A percentile compares a stretch with the other conserved stretches of the same genome.
phyloP scores from a whole-genome alignment of 2,113 vertebrate species.

The Entomyzon cyanotis region DNA sequence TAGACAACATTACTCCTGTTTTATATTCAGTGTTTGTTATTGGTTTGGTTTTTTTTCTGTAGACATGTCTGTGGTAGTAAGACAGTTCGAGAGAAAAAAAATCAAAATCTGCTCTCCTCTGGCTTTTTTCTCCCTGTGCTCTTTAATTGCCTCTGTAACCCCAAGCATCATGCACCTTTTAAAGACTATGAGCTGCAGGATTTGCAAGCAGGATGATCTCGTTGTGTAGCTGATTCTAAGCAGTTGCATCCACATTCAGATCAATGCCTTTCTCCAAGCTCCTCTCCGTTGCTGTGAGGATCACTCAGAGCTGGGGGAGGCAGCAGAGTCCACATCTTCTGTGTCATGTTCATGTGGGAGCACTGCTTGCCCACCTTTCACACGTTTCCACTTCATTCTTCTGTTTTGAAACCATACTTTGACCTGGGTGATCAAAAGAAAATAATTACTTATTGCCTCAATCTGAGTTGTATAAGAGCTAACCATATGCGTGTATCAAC shows the following conservation, averaged over 20 bases:
- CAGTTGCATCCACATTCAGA: not conserved
- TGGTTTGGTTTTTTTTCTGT: not conserved
- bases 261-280: not conserved
- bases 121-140: accelerated
- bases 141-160: not conserved
- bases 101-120: not conserved
- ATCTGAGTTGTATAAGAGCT: not conserved
- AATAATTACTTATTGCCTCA: not conserved
- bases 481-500: accelerated
- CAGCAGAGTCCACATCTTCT: constrained; percentile 89
- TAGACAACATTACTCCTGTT: not conserved
- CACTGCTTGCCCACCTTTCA: constrained; percentile 89
- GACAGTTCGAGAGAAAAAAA: not conserved
- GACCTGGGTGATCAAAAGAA: constrained; percentile 76
- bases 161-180: not conserved
- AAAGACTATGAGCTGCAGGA: not conserved
- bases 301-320: constrained; percentile 90
- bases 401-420: constrained; percentile 99
- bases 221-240: not conserved
- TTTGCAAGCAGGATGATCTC: not conserved
- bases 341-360: constrained; percentile 85
- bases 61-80: not conserved
- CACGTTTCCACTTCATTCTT: constrained; percentile 98
- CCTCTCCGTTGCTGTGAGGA: not conserved
- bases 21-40: not conserved